These are phyloP conservation scores for Fistularia commersonii DNA, from an alignment of 2,797 vertebrate species.

Conservation along the genomic window DNA sequence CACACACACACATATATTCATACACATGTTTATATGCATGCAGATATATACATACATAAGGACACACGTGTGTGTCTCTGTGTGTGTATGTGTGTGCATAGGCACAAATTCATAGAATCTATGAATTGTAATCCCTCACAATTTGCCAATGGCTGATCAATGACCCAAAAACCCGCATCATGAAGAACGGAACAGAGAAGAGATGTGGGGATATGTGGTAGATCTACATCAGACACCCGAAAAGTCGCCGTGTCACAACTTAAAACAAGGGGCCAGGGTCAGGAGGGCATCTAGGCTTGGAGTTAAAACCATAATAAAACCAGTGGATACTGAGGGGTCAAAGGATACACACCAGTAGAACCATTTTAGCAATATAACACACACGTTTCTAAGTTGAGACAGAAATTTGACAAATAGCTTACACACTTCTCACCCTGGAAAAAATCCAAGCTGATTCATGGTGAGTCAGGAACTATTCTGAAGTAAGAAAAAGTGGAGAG, in stretches of 20 bases:
- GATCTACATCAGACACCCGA: too few species aligned
- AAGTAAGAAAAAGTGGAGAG: conserved; percentile 1
- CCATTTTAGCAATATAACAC: not conserved
- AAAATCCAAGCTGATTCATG: conserved; percentile 1
- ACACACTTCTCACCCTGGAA: not conserved
- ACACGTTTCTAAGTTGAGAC: not conserved
- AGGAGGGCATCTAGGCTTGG: conserved; percentile 16
- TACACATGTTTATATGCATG: too few species aligned
- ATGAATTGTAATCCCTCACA: conserved; percentile 1
- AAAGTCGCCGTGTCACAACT: conserved; percentile 4
- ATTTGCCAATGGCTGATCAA: too few species aligned
- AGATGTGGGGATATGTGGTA: not conserved
- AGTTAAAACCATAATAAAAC: conserved; percentile 14
- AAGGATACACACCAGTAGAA: conserved; percentile 16
- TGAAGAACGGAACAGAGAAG: not conserved
- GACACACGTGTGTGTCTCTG: too few species aligned
- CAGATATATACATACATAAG: too few species aligned
- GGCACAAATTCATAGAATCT: too few species aligned
- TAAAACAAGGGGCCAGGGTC: conserved; percentile 16
- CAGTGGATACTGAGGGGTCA: conserved; percentile 25
- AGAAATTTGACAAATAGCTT: conserved; percentile 1
- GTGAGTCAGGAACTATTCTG: not conserved
- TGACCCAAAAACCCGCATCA: too few species aligned
- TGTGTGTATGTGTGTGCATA: too few species aligned
- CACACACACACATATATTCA: too few species aligned